Conservation (phyloP, 1,140 invertebrate species). For the Parapsyche elsis region DNA sequence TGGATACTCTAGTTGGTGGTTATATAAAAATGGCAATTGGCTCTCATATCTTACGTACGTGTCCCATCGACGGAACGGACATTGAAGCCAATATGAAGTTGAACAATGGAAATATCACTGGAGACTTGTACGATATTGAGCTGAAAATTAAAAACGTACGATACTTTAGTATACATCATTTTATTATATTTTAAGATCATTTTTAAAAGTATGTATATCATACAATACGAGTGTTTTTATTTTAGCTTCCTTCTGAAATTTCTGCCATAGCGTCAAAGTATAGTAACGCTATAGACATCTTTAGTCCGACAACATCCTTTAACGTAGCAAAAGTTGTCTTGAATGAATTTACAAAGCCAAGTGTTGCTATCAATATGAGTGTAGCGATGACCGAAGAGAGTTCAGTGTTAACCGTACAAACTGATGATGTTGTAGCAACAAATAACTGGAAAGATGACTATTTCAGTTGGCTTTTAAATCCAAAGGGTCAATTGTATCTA, state of each 20-base stretch:
- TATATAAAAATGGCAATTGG: constrained; percentile 20
- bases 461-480: background rate
- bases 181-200: background rate
- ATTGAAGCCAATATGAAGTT: background rate
- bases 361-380: constrained; percentile 14
- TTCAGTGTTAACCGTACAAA: background rate
- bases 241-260: constrained; percentile 12
- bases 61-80: constrained; percentile 15
- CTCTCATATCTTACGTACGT: background rate
- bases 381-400: background rate
- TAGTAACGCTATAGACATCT: constrained; percentile 24
- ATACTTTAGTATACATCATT: background rate
- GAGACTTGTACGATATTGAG: constrained; percentile 16
- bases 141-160: constrained; percentile 31
- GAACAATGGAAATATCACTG: background rate
- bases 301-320: background rate
- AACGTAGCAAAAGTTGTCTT: constrained; percentile 14
- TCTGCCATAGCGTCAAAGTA: constrained; percentile 18
- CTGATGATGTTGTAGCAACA: background rate
- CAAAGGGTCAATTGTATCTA: constrained; percentile 19
- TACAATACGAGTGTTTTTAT: constrained; percentile 9
- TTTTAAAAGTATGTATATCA: constrained; percentile 1
- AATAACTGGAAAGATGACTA: background rate
- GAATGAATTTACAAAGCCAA: constrained; percentile 20
- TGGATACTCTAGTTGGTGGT: background rate